Conservation (phyloP, 2,113 vertebrate species). For the Ictalurus punctatus region DNA sequence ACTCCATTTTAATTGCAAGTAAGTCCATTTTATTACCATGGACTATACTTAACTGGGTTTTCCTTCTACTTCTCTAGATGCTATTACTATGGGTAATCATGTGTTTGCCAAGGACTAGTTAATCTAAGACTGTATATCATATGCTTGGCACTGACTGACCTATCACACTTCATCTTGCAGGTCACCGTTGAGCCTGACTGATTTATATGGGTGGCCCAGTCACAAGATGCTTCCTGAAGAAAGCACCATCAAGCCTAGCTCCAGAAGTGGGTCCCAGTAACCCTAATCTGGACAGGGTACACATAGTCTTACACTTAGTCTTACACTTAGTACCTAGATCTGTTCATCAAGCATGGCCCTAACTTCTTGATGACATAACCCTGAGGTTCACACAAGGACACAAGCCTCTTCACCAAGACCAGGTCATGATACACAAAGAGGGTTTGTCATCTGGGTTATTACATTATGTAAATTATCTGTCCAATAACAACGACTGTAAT, state of each 20-base stretch:
- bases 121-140: too few species aligned
- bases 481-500: too few species aligned
- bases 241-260: background rate
- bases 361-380: background rate
- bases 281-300: background rate
- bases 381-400: background rate
- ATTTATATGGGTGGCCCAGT: too few species aligned
- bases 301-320: too few species aligned
- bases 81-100: too few species aligned
- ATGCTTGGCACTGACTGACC: too few species aligned
- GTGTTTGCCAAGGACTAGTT: too few species aligned
- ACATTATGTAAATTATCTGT: too few species aligned
- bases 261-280: background rate
- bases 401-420: background rate
- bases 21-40: background rate
- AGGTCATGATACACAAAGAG: background rate
- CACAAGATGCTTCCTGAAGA: too few species aligned
- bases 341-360: background rate
- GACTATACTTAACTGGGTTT: background rate
- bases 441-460: too few species aligned
- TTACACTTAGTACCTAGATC: background rate
- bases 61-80: background rate
- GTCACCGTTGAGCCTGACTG: too few species aligned
- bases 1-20: background rate
- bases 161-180: too few species aligned